These are phyloP conservation scores for Actenoides hombroni DNA, from an alignment of 2,113 vertebrate genomes.

Conservation along the genomic window DNA sequence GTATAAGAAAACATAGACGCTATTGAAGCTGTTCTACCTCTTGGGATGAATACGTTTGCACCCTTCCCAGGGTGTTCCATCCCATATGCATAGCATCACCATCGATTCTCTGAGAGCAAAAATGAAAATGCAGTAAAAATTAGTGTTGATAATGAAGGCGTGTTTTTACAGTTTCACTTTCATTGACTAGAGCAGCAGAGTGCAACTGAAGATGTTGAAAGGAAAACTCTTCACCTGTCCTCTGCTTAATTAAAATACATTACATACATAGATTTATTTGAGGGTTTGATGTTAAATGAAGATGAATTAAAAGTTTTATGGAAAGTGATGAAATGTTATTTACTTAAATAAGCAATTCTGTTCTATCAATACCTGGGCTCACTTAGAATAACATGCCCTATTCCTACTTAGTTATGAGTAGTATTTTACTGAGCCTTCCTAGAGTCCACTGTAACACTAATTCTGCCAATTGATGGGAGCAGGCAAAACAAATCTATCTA, in stretches of 20 bases:
- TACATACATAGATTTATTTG: conserved; percentile 54
- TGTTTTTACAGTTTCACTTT: conserved; percentile 33
- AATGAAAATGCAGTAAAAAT: conserved; percentile 45
- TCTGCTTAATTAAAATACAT: conserved; percentile 66
- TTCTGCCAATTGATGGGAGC: neutral
- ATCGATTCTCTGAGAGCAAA: neutral
- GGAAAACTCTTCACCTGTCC: conserved; percentile 52
- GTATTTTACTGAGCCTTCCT: neutral
- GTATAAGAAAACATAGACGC: neutral
- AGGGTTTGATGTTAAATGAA: conserved; percentile 62
- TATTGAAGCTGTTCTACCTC: neutral
- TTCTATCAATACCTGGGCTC: conserved; percentile 27
- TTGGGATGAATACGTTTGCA: neutral
- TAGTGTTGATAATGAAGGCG: conserved; percentile 46
- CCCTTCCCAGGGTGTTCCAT: neutral
- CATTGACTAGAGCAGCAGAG: conserved; percentile 57
- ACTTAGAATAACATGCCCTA: neutral
- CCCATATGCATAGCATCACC: neutral
- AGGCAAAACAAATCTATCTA: neutral
- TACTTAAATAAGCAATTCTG: conserved; percentile 47
- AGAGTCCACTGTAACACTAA: neutral
- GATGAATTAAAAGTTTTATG: conserved; percentile 65
- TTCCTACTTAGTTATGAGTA: neutral
- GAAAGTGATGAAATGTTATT: conserved; percentile 28
- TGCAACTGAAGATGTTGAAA: conserved; percentile 46